Base-by-base conservation (phyloP, 1,140 invertebrate species). In the Neelides sp. region DNA sequence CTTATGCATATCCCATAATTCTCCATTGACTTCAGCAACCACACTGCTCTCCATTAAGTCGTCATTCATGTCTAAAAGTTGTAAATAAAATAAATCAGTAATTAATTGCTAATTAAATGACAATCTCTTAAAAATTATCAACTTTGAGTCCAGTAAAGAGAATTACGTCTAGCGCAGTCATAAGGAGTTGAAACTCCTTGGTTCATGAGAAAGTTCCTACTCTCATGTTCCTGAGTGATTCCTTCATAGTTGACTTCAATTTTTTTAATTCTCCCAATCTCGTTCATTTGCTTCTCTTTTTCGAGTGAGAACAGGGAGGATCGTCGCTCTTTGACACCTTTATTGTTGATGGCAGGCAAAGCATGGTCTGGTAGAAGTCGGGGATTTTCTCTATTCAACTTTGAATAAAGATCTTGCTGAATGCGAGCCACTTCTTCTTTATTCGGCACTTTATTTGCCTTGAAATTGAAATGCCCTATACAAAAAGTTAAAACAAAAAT, bases 1-100 rank as follows among this genome's bases (percentile, higher is more conserved):
- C 61, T 77, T 74, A 64, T 95, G 84, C 82, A 97, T 89, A 63
- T 97, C 91, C 91, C 91, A 97, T 3, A 82, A 67, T 55, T 68
- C 48, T 7, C 77, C 79, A 68, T 97, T 78, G 0, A 96, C 72
- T 19, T 85, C 63, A 0, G 91, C 92, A 7, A 96, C 62, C 0
- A 80, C 86, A 42, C 82, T 79, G 23, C 75, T 67, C 35, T 83
- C 76, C 13, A 71, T 71, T 19, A 89, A 52, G 28, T 27, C 4
- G 10, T 28, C n/a, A 13, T 4, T 48, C 17, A 48, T 24, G 10
- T 17, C 20, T 10, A 24, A 42, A 26, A 7, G 17, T 44, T 24
- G 19, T 4, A 23, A 39, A 48, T 24, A 23, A 49, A 4, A 24
- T 53, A 26, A 39, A 15, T 0, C 12, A 42, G 13, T 20, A 19